phyloP scores from a whole-genome alignment of 2,113 vertebrate species.

The Onychostoma macrolepis region DNA sequence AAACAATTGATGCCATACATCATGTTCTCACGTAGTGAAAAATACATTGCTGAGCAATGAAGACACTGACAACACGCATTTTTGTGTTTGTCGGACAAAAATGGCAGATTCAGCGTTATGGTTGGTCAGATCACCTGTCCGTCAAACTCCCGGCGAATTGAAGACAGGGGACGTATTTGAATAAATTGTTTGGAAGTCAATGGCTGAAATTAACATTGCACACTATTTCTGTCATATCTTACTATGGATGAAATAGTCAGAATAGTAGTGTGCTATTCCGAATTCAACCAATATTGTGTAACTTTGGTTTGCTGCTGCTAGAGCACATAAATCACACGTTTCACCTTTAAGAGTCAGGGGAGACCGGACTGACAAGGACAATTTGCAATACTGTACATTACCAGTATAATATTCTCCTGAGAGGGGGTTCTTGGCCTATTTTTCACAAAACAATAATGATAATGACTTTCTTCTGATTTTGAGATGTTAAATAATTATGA shows the following conservation, averaged over 20 bases:
- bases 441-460: slow-evolving; percentile 72
- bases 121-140: no score
- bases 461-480: slow-evolving; percentile 66
- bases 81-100: no score
- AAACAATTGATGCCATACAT: background rate
- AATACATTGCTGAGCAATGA: no score
- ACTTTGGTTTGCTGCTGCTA: background rate
- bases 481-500: slow-evolving; percentile 74
- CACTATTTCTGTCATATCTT: background rate
- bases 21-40: no score
- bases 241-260: background rate
- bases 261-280: background rate
- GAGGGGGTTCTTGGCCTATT: slow-evolving; percentile 62
- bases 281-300: background rate
- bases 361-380: background rate
- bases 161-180: background rate
- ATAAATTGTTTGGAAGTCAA: background rate
- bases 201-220: background rate
- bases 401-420: slow-evolving; percentile 35
- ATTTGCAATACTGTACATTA: slow-evolving; percentile 41
- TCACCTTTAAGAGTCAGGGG: slow-evolving; percentile 10
- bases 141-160: no score
- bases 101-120: no score
- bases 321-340: background rate
- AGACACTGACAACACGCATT: no score